Conservation (phyloP, 2,113 vertebrate species). For the Pterocles gutturalis region DNA sequence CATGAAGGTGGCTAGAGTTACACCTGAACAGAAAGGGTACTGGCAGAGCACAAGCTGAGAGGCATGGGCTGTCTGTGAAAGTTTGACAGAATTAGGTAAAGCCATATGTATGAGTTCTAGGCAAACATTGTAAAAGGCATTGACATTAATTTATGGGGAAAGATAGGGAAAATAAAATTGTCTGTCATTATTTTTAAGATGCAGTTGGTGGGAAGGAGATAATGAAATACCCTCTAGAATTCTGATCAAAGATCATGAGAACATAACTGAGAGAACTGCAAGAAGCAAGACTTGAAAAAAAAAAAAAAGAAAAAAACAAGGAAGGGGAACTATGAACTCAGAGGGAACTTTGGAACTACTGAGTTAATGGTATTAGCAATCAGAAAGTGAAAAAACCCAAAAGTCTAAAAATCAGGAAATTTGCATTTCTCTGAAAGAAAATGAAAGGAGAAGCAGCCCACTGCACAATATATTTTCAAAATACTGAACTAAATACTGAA, state of each 20-base stretch:
- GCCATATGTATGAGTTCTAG: not conserved
- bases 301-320: not conserved
- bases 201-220: not conserved
- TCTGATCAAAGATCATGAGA: not conserved
- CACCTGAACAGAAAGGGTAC: not conserved
- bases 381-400: not conserved
- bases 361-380: conserved; percentile 1
- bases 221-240: not conserved
- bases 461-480: not conserved
- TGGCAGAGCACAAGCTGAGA: not conserved
- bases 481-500: not conserved
- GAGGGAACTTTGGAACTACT: not conserved
- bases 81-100: not conserved
- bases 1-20: not conserved
- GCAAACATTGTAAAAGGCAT: not conserved
- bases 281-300: not conserved
- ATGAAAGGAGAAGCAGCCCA: conserved; percentile 21
- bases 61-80: not conserved
- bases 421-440: conserved; percentile 51
- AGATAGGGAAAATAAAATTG: not conserved
- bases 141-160: not conserved
- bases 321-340: not conserved
- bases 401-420: not conserved
- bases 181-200: not conserved
- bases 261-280: not conserved